Percentiles rank a stretch among this genome's conserved stretches.
Evolutionary conservation across 1,140 invertebrate species (phyloP).

Genomic region (Drosophila nigromelanica): DNA sequence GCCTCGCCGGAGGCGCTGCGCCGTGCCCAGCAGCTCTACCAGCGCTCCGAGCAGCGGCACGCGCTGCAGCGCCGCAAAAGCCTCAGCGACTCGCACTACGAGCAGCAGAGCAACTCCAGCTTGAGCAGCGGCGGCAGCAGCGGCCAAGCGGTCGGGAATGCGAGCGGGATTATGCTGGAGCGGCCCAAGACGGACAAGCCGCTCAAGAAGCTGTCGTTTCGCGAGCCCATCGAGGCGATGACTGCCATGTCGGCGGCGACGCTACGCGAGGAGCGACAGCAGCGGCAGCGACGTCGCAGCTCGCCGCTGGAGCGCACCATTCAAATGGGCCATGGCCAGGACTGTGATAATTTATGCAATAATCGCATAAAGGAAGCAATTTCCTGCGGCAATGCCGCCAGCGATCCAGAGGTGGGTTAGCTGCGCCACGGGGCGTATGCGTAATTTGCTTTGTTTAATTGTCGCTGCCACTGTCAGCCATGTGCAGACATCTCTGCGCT

Average conservation of each 20-base stretch:
- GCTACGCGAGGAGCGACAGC: constrained; percentile 56
- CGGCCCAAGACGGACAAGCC: constrained; percentile 86
- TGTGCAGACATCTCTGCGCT: constrained; percentile 11
- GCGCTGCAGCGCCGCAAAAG: constrained; percentile 67
- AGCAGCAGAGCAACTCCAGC: constrained; percentile 66
- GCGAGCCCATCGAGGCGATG: constrained; percentile 87
- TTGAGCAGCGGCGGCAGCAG: constrained; percentile 62
- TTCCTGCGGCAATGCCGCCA: constrained; percentile 55
- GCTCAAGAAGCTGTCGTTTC: constrained; percentile 93
- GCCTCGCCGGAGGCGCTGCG: constrained; percentile 69
- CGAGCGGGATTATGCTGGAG: constrained; percentile 60
- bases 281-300: constrained; percentile 65
- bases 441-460: constrained; percentile 51
- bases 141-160: constrained; percentile 12
- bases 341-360: constrained; percentile 78
- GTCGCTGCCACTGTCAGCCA: constrained; percentile 9
- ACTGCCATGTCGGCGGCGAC: constrained; percentile 43
- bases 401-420: constrained; percentile 71
- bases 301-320: constrained; percentile 62
- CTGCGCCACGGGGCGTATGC: constrained; percentile 48
- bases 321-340: constrained; percentile 4
- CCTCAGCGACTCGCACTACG: constrained; percentile 47
- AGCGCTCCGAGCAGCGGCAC: constrained; percentile 61
- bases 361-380: constrained; percentile 72
- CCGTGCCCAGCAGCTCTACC: constrained; percentile 59